Evolutionary conservation across 2,113 vertebrate genomes (phyloP).

Genomic region (Rhombomys opimus): DNA sequence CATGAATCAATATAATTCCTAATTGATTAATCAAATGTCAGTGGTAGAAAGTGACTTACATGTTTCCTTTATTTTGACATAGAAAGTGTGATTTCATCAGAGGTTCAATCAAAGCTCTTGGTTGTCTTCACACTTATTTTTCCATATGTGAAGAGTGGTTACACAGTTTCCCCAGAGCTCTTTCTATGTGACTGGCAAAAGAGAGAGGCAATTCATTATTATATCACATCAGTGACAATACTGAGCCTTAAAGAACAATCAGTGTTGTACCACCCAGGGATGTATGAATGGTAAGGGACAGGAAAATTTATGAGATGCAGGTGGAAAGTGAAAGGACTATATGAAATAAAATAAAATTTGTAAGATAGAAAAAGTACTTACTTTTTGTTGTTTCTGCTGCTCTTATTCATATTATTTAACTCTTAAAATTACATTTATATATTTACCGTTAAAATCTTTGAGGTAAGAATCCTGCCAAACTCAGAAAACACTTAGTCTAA

Average conservation of each 20-base stretch:
- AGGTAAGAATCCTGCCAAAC: neutral
- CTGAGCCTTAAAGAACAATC: neutral
- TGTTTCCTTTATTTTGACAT: neutral
- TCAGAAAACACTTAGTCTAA: constrained; percentile 45
- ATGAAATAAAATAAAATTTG: neutral
- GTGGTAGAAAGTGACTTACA: neutral
- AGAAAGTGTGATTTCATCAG: neutral
- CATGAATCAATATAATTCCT: neutral
- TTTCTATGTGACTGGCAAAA: fast-evolving
- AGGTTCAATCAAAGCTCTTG: neutral
- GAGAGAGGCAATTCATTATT: neutral
- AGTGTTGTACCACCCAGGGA: fast-evolving
- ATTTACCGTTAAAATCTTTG: neutral
- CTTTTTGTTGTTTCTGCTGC: neutral
- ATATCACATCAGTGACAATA: neutral
- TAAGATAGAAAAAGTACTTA: neutral
- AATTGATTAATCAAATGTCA: neutral
- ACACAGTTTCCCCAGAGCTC: neutral
- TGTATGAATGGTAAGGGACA: fast-evolving
- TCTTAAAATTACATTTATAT: neutral
- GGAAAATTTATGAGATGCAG: neutral
- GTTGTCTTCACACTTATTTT: neutral
- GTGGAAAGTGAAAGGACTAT: neutral
- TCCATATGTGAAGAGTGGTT: fast-evolving
- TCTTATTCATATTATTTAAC: neutral